Evolutionary conservation across 2,797 vertebrate species (phyloP).

Genomic region (Chelon auratus): DNA sequence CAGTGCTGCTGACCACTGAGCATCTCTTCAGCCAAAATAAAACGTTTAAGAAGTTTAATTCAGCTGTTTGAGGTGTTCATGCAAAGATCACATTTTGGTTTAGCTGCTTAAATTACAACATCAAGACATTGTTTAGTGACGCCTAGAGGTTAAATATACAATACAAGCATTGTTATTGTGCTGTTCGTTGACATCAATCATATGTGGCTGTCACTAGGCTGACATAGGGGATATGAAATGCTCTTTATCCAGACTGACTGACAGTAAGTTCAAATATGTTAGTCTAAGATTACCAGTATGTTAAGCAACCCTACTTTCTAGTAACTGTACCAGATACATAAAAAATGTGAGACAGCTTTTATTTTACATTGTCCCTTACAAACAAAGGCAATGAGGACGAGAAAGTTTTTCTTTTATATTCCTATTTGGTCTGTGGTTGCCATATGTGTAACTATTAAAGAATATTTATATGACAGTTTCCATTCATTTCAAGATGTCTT

Average conservation of each 20-base stretch:
- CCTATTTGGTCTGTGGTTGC: neutral
- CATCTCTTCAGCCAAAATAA: neutral
- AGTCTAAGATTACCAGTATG: conserved; percentile 14
- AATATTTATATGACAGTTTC: conserved; percentile 16
- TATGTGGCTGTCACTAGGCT: conserved; percentile 9
- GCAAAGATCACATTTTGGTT: conserved; percentile 6
- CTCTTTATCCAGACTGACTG: conserved; percentile 23
- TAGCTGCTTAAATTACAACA: neutral
- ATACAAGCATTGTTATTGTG: conserved; percentile 2
- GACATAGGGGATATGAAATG: conserved; percentile 21
- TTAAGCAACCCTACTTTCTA: neutral
- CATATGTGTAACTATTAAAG: conserved; percentile 2
- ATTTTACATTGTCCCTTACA: neutral
- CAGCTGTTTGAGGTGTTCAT: conserved; percentile 1
- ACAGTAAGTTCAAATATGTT: conserved; percentile 21
- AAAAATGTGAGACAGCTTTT: conserved; percentile 3
- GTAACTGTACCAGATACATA: neutral
- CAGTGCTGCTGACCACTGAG: conserved; percentile 3
- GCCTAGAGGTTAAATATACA: conserved; percentile 18
- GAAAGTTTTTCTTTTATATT: conserved; percentile 1
- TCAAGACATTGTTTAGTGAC: neutral
- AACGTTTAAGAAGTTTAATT: neutral
- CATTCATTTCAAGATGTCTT: conserved; percentile 9
- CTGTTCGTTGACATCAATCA: conserved; percentile 24
- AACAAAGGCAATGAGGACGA: neutral